Evolutionary conservation across 2,797 vertebrate genomes (phyloP), one percentile per base, ranked within the genome.

Genomic region (Chromis chromis): DNA sequence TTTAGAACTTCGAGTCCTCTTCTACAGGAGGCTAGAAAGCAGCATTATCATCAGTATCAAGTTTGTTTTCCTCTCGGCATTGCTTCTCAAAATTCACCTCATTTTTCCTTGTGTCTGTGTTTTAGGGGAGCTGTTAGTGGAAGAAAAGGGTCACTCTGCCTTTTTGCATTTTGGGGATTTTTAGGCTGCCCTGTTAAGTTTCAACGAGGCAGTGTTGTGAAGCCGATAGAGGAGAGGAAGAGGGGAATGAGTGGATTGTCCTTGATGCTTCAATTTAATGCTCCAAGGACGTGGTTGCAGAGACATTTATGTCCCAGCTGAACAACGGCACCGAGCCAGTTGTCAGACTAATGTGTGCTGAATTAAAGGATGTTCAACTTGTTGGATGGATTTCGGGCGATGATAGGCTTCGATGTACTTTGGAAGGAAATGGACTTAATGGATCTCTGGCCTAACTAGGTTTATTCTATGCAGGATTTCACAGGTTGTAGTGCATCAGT

Each of bases 1-100:
- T 86, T 84, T 56, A 73, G 27, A 62, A 46, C 63, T 25, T 82
- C 67, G 39, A 74, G 52, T 76, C 64, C 65, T 7, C 44, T 17
- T 4, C 24, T 49, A 28, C 40, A 28, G 46, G 56, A 17, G 25
- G 48, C 42, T 33, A 44, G 59, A 74, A 61, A 58, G 19, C 33
- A 10, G 52, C 42, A 40, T 27, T 50, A 13, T 69, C 59, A 27
- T n/a, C 4, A 19, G 16, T 4, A 19, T 44, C 19, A 17, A 22
- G 8, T 24, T 67, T 56, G 19, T 39, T 48, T 72, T 76, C 3
- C 65, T 58, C 12, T 65, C 48, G 1, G 24, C n/a, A 31, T 24
- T 54, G 6, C 33, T 57, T 56, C 24, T 62, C 24, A 71, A 19
- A 80, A 75, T 68, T 53, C 54, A 52, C 27, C 27, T 49, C 0